Evolutionary conservation across 2,888 invertebrate genomes (phyloP).

Genomic region (Heliconius hortense): DNA sequence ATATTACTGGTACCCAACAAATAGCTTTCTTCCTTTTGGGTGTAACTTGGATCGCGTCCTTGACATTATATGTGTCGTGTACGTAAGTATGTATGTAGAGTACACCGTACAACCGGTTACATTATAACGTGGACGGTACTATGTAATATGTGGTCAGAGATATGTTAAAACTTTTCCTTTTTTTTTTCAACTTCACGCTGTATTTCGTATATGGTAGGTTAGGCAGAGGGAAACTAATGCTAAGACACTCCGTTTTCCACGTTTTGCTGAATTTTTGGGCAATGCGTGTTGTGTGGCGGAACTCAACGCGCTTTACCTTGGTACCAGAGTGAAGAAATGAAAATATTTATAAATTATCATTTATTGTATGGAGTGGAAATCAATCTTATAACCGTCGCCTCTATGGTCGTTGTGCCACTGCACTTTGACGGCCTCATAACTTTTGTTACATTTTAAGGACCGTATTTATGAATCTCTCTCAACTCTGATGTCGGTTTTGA

Average conservation of each 20-base stretch:
- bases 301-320: no score
- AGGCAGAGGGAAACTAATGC: not conserved
- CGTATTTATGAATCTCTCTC: no score
- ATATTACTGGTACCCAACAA: not conserved
- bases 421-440: no score
- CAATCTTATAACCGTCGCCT: no score
- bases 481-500: no score
- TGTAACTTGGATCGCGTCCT: slow-evolving; percentile 23
- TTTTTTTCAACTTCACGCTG: not conserved
- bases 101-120: slow-evolving; percentile 17
- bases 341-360: no score
- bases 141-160: not conserved
- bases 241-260: not conserved
- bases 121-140: not conserved
- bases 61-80: slow-evolving; percentile 31
- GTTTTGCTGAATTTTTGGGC: not conserved
- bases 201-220: not conserved
- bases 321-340: not conserved
- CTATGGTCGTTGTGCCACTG: no score
- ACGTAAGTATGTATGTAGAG: slow-evolving; percentile 25
- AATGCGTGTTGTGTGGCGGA: no score
- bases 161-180: not conserved
- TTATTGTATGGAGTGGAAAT: no score
- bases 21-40: slow-evolving; percentile 32
- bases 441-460: no score